Evolutionary conservation across 2,113 vertebrate genomes (phyloP), one percentile per base, ranked within the genome.

Genomic region (Lepidothrix coronata): DNA sequence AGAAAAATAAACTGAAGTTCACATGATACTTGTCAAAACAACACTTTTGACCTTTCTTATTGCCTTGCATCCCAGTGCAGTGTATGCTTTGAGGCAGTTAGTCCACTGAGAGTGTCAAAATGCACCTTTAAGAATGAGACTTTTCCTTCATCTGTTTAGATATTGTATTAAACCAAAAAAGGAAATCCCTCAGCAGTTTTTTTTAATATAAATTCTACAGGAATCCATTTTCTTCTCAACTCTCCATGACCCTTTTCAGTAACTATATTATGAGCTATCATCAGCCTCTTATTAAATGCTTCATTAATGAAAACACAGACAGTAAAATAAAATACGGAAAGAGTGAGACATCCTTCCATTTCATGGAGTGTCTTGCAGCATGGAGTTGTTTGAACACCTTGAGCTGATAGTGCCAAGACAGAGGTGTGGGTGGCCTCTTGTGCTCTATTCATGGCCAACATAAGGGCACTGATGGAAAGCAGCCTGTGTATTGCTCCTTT

Each of bases 291-390:
- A n/a, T 21, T 73, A 72, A 73, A 81, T 59, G 11, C 24, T 88
- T 81, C 51, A 16, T 48, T 78, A 91, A 37, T 59, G 17, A 55
- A 70, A 91, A 72, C 39, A 44, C 5, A 6, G 22, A 58, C 51
- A 55, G 46, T 33, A 79, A 51, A 76, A 51, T n/a, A 79, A 51
- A 77, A 22, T 14, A 43, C 67, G 3, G 20, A n/a, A 66, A 55
- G 63, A 80, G n/a, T 25, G 48, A 68, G 37, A 37, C 21, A 49
- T 30, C 43, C 24, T 59, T 82, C 39, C 1, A 0, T 86, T 59
- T 55, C 1, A 2, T 33, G 33, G 39, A 68, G 9, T 11, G 4
- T 63, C n/a, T 72, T 63, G 46, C 24, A 54, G 63, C 2, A 0
- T 73, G 54, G 35, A 23, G n/a, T 41, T 72, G 15, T 78, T 61